phyloP scores from a whole-genome alignment of 1,140 invertebrate genomes.

The Caenorhabditis latens region DNA sequence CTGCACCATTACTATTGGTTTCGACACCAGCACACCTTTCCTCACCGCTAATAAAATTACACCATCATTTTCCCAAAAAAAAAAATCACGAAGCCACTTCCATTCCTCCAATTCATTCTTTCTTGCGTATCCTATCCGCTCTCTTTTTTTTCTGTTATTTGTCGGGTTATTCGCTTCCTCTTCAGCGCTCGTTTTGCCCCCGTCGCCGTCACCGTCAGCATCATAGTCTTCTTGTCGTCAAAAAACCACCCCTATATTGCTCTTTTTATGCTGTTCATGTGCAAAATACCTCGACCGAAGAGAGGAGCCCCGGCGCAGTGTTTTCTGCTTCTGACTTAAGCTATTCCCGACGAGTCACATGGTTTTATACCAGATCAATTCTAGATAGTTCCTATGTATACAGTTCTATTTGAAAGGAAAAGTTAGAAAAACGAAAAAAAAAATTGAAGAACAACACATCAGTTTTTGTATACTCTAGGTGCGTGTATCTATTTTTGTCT shows the following conservation, averaged over 20 bases:
- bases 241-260: constrained; percentile 33
- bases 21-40: too few relatives aligned
- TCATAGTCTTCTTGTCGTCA: neutral
- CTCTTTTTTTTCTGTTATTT: constrained; percentile 9
- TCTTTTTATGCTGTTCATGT: constrained; percentile 40
- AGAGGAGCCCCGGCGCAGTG: too few relatives aligned
- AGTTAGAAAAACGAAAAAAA: neutral
- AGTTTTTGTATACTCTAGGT: neutral
- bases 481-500: constrained; percentile 35
- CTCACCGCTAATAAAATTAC: too few relatives aligned
- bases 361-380: too few relatives aligned
- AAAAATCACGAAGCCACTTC: constrained; percentile 22
- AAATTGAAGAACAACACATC: neutral
- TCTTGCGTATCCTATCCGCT: neutral
- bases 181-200: neutral
- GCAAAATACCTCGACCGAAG: neutral
- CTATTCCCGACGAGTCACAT: too few relatives aligned
- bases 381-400: too few relatives aligned
- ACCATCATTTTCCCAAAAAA: neutral
- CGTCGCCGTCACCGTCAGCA: constrained; percentile 24
- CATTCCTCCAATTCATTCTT: neutral
- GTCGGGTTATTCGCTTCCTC: constrained; percentile 17
- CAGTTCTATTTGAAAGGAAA: too few relatives aligned
- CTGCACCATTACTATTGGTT: too few relatives aligned
- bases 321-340: too few relatives aligned